Conservation (phyloP, 2,888 invertebrate genomes). For the Melinaea menophilus region DNA sequence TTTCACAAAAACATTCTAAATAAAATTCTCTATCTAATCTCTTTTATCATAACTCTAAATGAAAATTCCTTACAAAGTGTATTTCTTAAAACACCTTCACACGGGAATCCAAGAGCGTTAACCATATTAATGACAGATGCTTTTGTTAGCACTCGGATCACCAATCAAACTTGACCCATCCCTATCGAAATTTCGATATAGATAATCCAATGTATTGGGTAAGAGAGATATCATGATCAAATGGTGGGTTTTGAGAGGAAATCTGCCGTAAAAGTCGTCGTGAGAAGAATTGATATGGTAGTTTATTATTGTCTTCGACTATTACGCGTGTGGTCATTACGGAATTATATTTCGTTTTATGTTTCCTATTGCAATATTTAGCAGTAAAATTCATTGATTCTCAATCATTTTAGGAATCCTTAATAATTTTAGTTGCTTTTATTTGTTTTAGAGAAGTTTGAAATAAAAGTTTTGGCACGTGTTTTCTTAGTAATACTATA, state of each 20-base stretch:
- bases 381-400: too few species aligned
- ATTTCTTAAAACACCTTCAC: conserved; percentile 47
- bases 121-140: conserved; percentile 62
- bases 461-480: too few species aligned
- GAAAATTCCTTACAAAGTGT: conserved; percentile 25
- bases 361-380: too few species aligned
- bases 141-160: conserved; percentile 48
- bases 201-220: conserved; percentile 8
- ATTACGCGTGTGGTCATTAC: conserved; percentile 20
- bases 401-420: too few species aligned
- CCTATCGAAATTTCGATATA: conserved; percentile 8
- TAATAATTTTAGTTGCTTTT: too few species aligned
- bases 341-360: not conserved
- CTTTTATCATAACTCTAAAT: conserved; percentile 35
- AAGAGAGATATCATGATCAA: conserved; percentile 13
- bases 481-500: too few species aligned
- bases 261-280: conserved; percentile 38
- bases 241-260: conserved; percentile 39
- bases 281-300: conserved; percentile 35
- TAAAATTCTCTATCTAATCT: conserved; percentile 14
- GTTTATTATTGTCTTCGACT: conserved; percentile 22
- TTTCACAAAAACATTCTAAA: conserved; percentile 3
- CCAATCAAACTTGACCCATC: conserved; percentile 33
- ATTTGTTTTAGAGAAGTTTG: too few species aligned
- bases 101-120: conserved; percentile 66